Conservation (phyloP, 2,797 vertebrate genomes). For the Anguilla megastoma region DNA sequence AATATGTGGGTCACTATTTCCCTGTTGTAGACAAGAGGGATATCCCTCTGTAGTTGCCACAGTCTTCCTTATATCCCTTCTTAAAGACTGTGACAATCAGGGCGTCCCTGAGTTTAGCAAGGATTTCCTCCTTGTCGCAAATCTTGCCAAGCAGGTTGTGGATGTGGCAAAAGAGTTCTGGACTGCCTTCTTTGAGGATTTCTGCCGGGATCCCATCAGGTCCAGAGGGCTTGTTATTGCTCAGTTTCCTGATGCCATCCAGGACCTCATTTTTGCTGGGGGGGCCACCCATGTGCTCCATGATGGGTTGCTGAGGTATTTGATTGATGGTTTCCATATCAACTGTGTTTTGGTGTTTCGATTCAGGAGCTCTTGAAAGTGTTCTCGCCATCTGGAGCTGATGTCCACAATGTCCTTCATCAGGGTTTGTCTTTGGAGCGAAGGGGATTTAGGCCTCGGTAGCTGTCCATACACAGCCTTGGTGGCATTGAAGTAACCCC, state of each 20-base stretch:
- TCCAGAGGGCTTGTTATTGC: constrained; percentile 24
- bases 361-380: constrained; percentile 27
- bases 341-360: neutral
- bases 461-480: too few relatives aligned
- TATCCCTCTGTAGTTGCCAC: too few relatives aligned
- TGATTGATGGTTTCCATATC: constrained; percentile 6
- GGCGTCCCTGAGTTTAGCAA: too few relatives aligned
- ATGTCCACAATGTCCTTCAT: constrained; percentile 25
- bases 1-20: too few relatives aligned
- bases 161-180: constrained; percentile 25
- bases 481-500: neutral
- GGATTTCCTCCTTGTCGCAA: neutral
- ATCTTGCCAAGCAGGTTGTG: neutral
- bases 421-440: constrained; percentile 32
- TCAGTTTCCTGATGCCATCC: constrained; percentile 24
- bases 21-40: too few relatives aligned
- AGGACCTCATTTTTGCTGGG: neutral
- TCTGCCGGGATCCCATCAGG: constrained; percentile 35
- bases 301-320: constrained; percentile 18
- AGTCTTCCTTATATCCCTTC: too few relatives aligned
- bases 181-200: constrained; percentile 32
- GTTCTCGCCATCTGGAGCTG: neutral
- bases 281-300: neutral
- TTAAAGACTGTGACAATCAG: too few relatives aligned
- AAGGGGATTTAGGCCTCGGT: neutral